Conservation (phyloP, 2,888 invertebrate species). For the Campoplex capitator region DNA sequence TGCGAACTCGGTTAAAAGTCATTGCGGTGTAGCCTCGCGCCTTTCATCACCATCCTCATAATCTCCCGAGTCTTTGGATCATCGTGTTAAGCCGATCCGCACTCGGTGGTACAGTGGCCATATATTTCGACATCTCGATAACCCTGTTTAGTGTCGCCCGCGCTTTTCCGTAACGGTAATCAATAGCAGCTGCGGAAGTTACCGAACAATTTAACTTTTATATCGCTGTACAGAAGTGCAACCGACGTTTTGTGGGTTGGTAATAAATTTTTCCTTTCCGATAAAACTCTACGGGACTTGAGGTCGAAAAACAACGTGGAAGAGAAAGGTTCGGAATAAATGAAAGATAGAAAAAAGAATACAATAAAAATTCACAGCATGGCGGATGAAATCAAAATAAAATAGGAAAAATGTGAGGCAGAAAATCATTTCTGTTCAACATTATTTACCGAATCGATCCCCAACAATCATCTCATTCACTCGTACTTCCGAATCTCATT, state of each 20-base stretch:
- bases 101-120: constrained; percentile 3
- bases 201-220: constrained; percentile 31
- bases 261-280: constrained; percentile 3
- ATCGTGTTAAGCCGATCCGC: constrained; percentile 40
- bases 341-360: neutral
- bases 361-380: neutral
- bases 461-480: neutral
- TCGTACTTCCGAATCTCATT: neutral
- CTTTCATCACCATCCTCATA: constrained; percentile 28
- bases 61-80: constrained; percentile 28
- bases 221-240: neutral
- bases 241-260: neutral
- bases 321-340: constrained; percentile 8
- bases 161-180: constrained; percentile 55
- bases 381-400: neutral
- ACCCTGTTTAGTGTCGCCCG: constrained; percentile 26
- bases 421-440: neutral
- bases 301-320: neutral
- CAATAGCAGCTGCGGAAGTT: constrained; percentile 48
- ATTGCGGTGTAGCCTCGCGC: constrained; percentile 23
- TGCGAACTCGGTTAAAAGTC: constrained; percentile 36
- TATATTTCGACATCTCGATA: constrained; percentile 43
- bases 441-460: neutral
- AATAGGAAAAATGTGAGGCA: neutral
- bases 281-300: neutral